A percentile compares a stretch with the other conserved stretches of the same genome.
These are phyloP conservation scores for Ciconia nigra DNA, from an alignment of 2,797 vertebrate genomes.

Conservation along the genomic window DNA sequence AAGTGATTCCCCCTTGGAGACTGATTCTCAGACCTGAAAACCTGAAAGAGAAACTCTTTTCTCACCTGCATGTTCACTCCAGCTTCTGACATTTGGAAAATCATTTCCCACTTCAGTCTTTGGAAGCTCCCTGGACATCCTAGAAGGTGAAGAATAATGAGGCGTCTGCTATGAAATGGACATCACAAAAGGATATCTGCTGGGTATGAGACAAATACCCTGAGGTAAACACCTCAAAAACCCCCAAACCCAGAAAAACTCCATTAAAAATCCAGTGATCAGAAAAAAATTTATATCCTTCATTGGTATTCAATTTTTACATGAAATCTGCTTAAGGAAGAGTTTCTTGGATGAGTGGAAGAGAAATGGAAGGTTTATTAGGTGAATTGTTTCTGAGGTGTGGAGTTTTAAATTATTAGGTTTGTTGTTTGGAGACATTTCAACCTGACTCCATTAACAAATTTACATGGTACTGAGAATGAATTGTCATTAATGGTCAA, in stretches of 20 bases:
- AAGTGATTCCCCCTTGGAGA: not conserved
- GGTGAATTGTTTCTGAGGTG: not conserved
- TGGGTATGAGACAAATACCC: not conserved
- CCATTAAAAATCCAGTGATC: not conserved
- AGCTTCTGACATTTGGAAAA: not conserved
- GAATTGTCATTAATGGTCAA: not conserved
- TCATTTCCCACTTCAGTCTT: not conserved
- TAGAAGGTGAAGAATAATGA: not conserved
- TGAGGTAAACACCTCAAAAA: not conserved
- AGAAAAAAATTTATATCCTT: not conserved
- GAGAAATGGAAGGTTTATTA: not conserved
- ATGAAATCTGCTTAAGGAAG: not conserved
- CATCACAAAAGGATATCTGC: not conserved
- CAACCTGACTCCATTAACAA: not conserved
- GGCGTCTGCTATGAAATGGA: not conserved
- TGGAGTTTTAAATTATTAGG: not conserved
- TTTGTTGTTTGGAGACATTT: not conserved
- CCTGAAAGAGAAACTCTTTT: not conserved
- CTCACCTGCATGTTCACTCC: not conserved
- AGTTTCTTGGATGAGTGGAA: not conserved
- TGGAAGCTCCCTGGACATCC: not conserved
- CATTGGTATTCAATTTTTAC: not conserved
- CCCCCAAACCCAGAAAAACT: not conserved
- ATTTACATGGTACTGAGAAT: not conserved
- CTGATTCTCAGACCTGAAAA: not conserved